A percentile compares a stretch with the other conserved stretches of the same genome.
These are phyloP conservation scores for Glaucomys volans DNA, from an alignment of 2,113 vertebrate genomes.

Conservation along the genomic window DNA sequence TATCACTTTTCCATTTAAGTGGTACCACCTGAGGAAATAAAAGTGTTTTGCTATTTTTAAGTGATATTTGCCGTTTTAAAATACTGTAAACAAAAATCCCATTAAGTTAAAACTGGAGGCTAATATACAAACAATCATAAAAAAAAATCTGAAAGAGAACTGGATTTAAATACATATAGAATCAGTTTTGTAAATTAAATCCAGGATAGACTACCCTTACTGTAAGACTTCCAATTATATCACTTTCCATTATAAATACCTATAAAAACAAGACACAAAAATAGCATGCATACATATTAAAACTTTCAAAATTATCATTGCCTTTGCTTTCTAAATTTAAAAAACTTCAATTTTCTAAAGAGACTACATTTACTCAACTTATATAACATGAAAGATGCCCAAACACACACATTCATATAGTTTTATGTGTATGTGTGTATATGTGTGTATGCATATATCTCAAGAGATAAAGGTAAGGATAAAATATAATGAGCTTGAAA, in stretches of 20 bases:
- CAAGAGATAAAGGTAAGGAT: neutral
- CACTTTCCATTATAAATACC: neutral
- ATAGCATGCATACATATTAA: neutral
- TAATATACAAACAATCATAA: neutral
- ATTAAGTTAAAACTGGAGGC: slow-evolving; percentile 34
- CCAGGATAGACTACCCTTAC: neutral
- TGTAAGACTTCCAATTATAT: neutral
- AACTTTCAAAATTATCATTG: slow-evolving; percentile 1
- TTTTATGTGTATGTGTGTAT: neutral
- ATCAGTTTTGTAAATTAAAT: neutral
- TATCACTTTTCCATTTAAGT: slow-evolving; percentile 54
- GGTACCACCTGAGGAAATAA: slow-evolving; percentile 35
- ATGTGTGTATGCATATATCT: neutral
- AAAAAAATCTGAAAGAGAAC: neutral
- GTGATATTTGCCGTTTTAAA: slow-evolving; percentile 42
- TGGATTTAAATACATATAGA: slow-evolving; percentile 35
- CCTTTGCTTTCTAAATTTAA: slow-evolving; percentile 43
- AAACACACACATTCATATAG: neutral
- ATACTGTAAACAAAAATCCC: neutral
- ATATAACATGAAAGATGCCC: neutral
- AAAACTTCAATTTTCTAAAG: slow-evolving; percentile 37
- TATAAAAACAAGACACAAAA: neutral
- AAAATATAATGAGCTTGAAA: neutral
- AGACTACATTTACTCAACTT: neutral
- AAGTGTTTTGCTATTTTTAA: neutral